These are phyloP conservation scores for Heliconius congener DNA, from an alignment of 1,140 invertebrate genomes.

Conservation along the genomic window DNA sequence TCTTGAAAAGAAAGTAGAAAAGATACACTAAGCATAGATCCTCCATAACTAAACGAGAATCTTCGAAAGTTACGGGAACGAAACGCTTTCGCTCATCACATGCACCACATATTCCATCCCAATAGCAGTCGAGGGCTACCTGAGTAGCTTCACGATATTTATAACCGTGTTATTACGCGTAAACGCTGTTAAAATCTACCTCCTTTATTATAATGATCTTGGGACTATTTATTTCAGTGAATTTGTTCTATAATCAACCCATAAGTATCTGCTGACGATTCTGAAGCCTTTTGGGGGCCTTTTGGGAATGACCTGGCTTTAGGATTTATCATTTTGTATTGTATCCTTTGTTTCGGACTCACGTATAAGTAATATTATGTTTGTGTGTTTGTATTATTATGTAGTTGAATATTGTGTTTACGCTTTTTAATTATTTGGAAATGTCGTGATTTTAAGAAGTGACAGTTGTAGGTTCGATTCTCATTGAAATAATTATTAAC, in stretches of 20 bases:
- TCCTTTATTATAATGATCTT: slow-evolving; percentile 65
- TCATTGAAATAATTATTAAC: too few species aligned
- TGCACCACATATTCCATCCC: slow-evolving; percentile 14
- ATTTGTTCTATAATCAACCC: slow-evolving; percentile 20
- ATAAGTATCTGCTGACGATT: not conserved
- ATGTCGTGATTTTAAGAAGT: too few species aligned
- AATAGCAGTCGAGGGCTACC: slow-evolving; percentile 47
- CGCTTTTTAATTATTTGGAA: not conserved
- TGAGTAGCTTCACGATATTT: slow-evolving; percentile 69
- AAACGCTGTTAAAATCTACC: slow-evolving; percentile 68
- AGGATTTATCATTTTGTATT: not conserved
- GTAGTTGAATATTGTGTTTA: not conserved
- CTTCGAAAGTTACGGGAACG: too few species aligned
- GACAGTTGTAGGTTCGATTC: too few species aligned
- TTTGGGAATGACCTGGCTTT: not conserved
- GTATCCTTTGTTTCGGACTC: not conserved
- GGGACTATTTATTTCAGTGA: slow-evolving; percentile 49
- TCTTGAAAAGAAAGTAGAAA: too few species aligned
- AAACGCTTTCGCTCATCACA: slow-evolving; percentile 13
- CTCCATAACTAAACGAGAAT: too few species aligned
- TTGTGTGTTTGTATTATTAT: too few species aligned
- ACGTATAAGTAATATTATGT: not conserved
- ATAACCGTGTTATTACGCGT: slow-evolving; percentile 68
- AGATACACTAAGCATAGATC: too few species aligned
- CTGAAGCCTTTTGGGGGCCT: not conserved